Percentiles rank a stretch among this genome's conserved stretches.
These are phyloP conservation scores for Caenorhabditis remanei DNA, from an alignment of 1,140 invertebrate species.

Conservation along the genomic window DNA sequence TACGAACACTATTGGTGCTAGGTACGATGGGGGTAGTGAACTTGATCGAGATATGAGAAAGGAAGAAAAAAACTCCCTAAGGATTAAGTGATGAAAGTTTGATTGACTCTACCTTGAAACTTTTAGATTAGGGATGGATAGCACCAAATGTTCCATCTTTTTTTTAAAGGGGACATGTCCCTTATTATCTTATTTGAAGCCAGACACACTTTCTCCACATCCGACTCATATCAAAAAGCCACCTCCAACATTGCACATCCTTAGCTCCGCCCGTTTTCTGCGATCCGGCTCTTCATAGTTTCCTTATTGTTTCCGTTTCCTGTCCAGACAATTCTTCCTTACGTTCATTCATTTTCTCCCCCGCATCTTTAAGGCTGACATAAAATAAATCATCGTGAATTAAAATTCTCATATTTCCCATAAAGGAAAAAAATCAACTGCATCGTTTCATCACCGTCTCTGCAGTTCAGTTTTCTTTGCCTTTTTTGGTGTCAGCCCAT, in stretches of 20 bases:
- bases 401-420: too few species aligned
- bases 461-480: not conserved
- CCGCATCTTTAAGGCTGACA: not conserved
- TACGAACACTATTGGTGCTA: slow-evolving; percentile 29
- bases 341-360: not conserved
- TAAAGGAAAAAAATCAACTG: not conserved
- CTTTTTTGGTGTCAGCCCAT: not conserved
- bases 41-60: not conserved
- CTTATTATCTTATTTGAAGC: too few species aligned
- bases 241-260: not conserved
- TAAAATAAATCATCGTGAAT: too few species aligned
- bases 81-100: slow-evolving; percentile 24
- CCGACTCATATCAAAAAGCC: slow-evolving; percentile 36
- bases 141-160: too few species aligned
- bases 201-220: not conserved
- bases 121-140: not conserved
- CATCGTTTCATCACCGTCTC: not conserved
- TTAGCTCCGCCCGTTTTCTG: not conserved
- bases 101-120: not conserved
- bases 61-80: not conserved
- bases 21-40: slow-evolving; percentile 22
- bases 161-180: too few species aligned
- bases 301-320: slow-evolving; percentile 46
- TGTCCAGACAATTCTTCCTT: not conserved
- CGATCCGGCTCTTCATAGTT: not conserved